Evolutionary conservation across 1,140 invertebrate genomes (phyloP).

Genomic region (Planococcus citri): DNA sequence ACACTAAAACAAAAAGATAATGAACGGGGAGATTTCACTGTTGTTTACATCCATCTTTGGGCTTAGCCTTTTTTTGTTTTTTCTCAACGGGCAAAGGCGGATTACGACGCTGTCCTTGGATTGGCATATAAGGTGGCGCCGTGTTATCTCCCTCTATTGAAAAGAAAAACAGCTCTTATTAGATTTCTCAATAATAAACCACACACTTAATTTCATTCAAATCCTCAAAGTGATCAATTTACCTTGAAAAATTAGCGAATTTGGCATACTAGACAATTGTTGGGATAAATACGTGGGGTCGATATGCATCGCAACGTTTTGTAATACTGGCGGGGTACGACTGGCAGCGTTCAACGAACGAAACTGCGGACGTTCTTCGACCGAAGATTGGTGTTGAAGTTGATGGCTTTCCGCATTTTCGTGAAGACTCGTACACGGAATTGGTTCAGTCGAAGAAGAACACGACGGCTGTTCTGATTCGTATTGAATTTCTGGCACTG

Average conservation of each 20-base stretch:
- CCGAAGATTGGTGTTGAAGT: too few relatives aligned
- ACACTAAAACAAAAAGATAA: background rate
- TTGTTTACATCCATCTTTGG: slow-evolving; percentile 21
- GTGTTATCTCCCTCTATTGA: slow-evolving; percentile 30
- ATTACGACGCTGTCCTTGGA: slow-evolving; percentile 56
- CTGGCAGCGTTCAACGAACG: background rate
- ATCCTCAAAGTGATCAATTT: slow-evolving; percentile 18
- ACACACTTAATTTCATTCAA: background rate
- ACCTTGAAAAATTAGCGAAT: slow-evolving; percentile 32
- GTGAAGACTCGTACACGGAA: background rate
- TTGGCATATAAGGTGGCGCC: slow-evolving; percentile 60
- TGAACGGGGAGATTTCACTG: background rate
- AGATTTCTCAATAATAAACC: background rate
- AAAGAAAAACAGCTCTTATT: background rate
- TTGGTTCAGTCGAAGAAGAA: too few relatives aligned
- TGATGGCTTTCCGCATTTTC: background rate
- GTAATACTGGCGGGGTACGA: slow-evolving; percentile 12
- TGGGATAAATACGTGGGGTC: slow-evolving; percentile 41
- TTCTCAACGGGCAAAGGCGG: slow-evolving; percentile 31
- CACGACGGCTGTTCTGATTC: too few relatives aligned
- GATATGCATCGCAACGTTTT: slow-evolving; percentile 45
- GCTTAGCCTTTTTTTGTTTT: slow-evolving; percentile 33
- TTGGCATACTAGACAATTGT: slow-evolving; percentile 21
- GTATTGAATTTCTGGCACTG: too few relatives aligned
- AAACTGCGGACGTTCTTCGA: background rate